A percentile compares a stretch with the other conserved stretches of the same genome.
Evolutionary conservation across 2,888 invertebrate genomes (phyloP).

Genomic region (Yponomeuta cagnagella): DNA sequence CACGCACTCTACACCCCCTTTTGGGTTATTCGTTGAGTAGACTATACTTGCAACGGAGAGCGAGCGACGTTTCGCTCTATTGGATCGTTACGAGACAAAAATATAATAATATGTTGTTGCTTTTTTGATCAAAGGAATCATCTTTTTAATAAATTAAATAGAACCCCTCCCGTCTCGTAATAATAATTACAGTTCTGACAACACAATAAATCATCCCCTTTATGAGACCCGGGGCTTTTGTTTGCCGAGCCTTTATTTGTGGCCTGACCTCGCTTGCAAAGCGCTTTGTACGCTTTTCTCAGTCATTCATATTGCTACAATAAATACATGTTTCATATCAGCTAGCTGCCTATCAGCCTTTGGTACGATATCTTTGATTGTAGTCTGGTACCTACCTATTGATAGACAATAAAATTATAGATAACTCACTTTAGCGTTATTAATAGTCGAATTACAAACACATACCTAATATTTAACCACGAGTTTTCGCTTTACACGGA

Average conservation of each 20-base stretch:
- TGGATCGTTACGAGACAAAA: no score
- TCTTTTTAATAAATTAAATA: constrained; percentile 23
- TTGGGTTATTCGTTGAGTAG: no score
- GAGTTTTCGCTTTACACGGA: no score
- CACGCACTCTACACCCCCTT: no score
- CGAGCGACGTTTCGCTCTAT: neutral
- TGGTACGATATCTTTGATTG: neutral
- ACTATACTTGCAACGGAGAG: neutral
- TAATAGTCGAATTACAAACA: neutral
- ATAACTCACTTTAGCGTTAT: neutral
- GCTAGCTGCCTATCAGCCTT: neutral
- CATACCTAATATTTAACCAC: no score
- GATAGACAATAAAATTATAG: neutral
- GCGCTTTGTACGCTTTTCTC: constrained; percentile 1
- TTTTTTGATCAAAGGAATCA: constrained; percentile 7
- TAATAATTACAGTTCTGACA: constrained; percentile 39
- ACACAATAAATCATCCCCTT: constrained; percentile 61
- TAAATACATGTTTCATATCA: neutral
- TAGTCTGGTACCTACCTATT: neutral
- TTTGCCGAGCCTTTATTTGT: constrained; percentile 46
- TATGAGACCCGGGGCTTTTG: constrained; percentile 51
- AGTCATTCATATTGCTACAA: neutral
- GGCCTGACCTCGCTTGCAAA: constrained; percentile 30
- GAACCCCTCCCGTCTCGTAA: constrained; percentile 28
- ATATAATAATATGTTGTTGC: neutral